These are phyloP conservation scores for Heliconius hewitsoni DNA, from an alignment of 1,140 invertebrate species.

Conservation along the genomic window DNA sequence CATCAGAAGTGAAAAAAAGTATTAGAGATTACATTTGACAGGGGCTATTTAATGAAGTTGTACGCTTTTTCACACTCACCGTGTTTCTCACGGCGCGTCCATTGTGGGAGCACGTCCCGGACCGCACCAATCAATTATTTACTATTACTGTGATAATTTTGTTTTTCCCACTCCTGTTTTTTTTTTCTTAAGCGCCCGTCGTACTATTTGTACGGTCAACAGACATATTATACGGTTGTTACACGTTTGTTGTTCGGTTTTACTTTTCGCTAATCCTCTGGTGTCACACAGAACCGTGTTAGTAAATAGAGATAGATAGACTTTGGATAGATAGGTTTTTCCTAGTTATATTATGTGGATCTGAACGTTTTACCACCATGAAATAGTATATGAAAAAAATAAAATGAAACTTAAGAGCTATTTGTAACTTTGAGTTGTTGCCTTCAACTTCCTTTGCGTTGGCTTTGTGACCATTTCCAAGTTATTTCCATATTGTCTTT, in stretches of 20 bases:
- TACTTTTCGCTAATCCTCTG: slow-evolving; percentile 32
- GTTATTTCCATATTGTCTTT: too few species aligned
- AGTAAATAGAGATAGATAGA: neutral
- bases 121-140: slow-evolving; percentile 77
- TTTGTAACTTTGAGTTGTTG: too few species aligned
- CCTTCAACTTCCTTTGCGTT: too few species aligned
- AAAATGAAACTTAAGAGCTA: too few species aligned
- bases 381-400: too few species aligned
- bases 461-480: too few species aligned
- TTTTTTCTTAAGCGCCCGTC: slow-evolving; percentile 45
- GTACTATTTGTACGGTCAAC: slow-evolving; percentile 61
- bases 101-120: slow-evolving; percentile 73
- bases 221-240: slow-evolving; percentile 71
- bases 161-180: slow-evolving; percentile 46
- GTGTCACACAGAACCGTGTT: neutral
- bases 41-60: slow-evolving; percentile 80
- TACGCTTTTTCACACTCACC: slow-evolving; percentile 57
- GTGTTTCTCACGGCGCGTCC: slow-evolving; percentile 67
- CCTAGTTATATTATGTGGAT: too few species aligned
- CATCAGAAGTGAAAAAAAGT: slow-evolving; percentile 77
- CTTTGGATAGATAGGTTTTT: neutral
- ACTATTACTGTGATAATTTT: slow-evolving; percentile 73
- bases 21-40: slow-evolving; percentile 79
- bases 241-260: slow-evolving; percentile 60
- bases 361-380: neutral